Evolutionary conservation across 2,888 invertebrate genomes (phyloP).

Genomic region (Limenitis camilla): DNA sequence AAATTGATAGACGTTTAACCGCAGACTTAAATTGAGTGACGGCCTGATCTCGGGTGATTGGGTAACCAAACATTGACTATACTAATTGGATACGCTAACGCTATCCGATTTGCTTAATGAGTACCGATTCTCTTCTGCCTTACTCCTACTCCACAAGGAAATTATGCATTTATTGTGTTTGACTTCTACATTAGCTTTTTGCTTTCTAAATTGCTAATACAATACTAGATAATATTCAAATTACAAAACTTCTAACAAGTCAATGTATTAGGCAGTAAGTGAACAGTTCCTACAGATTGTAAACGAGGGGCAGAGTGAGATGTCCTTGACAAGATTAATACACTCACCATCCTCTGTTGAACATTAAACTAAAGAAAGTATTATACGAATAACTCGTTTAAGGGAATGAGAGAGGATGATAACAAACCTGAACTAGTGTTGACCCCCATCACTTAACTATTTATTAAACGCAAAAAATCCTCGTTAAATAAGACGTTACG

Average conservation of each 20-base stretch:
- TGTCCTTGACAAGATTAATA: no score
- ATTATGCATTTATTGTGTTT: constrained; percentile 69
- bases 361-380: no score
- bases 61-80: constrained; percentile 65
- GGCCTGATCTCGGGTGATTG: constrained; percentile 45
- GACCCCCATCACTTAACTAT: no score
- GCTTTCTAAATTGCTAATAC: constrained; percentile 52
- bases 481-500: no score
- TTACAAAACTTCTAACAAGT: constrained; percentile 21
- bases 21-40: constrained; percentile 36
- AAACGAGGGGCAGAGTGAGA: no score
- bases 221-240: constrained; percentile 36
- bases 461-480: no score
- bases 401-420: no score
- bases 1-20: constrained; percentile 15
- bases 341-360: no score
- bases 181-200: constrained; percentile 54
- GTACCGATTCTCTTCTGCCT: constrained; percentile 49
- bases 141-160: constrained; percentile 45
- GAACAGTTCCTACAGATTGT: no score
- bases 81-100: constrained; percentile 65
- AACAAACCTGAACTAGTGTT: no score
- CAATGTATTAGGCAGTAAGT: no score
- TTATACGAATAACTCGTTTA: no score
- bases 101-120: constrained; percentile 68